Percentiles rank a stretch among this genome's conserved stretches.
phyloP scores from a whole-genome alignment of 1,140 invertebrate genomes.

The Capitella teleta region DNA sequence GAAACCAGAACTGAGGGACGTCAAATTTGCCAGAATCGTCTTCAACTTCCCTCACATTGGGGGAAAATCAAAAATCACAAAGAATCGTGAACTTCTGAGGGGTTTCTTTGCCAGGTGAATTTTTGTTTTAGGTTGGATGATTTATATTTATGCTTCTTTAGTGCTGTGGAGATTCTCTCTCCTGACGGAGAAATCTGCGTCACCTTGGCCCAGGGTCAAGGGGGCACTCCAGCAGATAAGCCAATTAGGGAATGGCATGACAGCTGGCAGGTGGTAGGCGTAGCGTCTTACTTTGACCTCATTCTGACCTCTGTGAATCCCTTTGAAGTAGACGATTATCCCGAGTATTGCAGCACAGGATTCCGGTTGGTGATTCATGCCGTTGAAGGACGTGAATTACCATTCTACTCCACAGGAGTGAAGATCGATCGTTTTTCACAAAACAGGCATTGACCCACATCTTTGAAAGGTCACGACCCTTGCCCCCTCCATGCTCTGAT shows the following conservation, averaged over 20 bases:
- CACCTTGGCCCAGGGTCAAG: slow-evolving; percentile 52
- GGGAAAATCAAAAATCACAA: slow-evolving; percentile 54
- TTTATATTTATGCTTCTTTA: slow-evolving; percentile 8
- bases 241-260: slow-evolving; percentile 47
- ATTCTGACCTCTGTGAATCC: slow-evolving; percentile 41
- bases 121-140: background rate
- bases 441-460: slow-evolving; percentile 45
- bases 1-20: slow-evolving; percentile 21
- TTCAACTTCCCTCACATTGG: slow-evolving; percentile 57
- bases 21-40: slow-evolving; percentile 46
- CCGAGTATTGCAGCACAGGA: slow-evolving; percentile 41
- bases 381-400: too few species aligned
- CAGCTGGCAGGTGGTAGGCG: slow-evolving; percentile 53
- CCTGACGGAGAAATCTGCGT: slow-evolving; percentile 44
- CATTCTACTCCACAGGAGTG: slow-evolving; percentile 33
- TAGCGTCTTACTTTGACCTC: slow-evolving; percentile 48
- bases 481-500: too few species aligned
- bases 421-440: slow-evolving; percentile 48
- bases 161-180: slow-evolving; percentile 34
- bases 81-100: slow-evolving; percentile 48
- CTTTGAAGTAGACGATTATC: slow-evolving; percentile 39
- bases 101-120: slow-evolving; percentile 46
- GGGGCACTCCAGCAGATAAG: slow-evolving; percentile 48
- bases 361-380: slow-evolving; percentile 31
- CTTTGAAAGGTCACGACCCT: slow-evolving; percentile 25